A percentile compares a stretch with the other conserved stretches of the same genome.
Evolutionary conservation across 2,113 vertebrate species (phyloP).

Genomic region (Leucosticte australis): DNA sequence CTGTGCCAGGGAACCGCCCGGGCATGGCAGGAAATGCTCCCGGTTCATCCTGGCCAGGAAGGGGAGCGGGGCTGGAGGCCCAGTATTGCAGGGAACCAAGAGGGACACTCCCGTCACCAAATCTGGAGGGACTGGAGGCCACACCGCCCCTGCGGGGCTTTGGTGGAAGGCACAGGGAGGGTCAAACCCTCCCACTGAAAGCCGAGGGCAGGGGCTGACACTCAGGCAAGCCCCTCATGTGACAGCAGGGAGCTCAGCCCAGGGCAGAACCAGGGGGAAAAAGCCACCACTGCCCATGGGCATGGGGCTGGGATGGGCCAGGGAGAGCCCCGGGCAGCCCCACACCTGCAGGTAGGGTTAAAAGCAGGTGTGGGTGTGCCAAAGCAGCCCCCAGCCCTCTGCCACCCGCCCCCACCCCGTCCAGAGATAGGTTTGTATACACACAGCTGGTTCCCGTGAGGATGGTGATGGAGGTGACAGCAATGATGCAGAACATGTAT

Average conservation of each 20-base stretch:
- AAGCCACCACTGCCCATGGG: neutral
- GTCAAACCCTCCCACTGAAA: neutral
- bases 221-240: neutral
- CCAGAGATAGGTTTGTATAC: neutral
- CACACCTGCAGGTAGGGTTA: fast-evolving
- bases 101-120: neutral
- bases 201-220: neutral
- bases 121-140: neutral
- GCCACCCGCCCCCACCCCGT: neutral
- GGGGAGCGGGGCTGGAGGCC: neutral
- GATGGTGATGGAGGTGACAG: constrained; percentile 67
- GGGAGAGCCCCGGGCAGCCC: neutral
- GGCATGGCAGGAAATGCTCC: neutral
- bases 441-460: constrained; percentile 41
- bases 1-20: neutral
- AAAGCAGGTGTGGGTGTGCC: neutral
- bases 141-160: neutral
- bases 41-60: neutral
- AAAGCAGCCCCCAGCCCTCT: neutral
- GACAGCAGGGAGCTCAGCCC: neutral
- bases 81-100: fast-evolving
- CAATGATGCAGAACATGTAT: constrained; percentile 71
- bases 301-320: neutral
- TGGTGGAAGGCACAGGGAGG: neutral
- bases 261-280: neutral